Base-by-base conservation (phyloP, 2,888 invertebrate genomes). In the Ochropacha duplaris region DNA sequence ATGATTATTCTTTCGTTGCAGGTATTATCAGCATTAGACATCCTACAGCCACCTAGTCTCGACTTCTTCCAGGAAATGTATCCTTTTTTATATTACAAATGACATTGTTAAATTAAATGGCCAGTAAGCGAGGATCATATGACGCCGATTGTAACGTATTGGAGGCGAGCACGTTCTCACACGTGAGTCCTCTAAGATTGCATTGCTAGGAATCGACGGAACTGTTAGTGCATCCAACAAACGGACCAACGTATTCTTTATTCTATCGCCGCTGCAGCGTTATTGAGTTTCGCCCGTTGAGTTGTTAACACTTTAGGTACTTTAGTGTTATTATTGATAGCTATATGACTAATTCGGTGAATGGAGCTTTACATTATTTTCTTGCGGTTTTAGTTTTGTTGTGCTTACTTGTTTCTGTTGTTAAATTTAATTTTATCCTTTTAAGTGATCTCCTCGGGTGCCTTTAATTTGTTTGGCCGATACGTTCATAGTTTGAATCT, bases 61-160 rank as follows among this genome's bases (percentile, higher is more conserved):
- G 99, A 99, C 94, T 99, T 98, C 95, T 99, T 99, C 95, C 99
- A 99, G 94, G 99, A 99, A 97, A 98, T 99, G 99, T 99, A 98
- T 97, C 97, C 97, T 97, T 97, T 96, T 34, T 87, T 62, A 69
- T 64, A 58, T 63, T 65, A 44, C 57, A 65, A 58, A 62, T 64
- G 65, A 65, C 61, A 65, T 68, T 61, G 66, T 69, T 61, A 66
- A 71, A 72, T 76, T 69, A 68, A 65, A 61, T 62, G 66, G 44
- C 9, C 44, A 54, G 51, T 36, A 31, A 22, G 19, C 19, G 2
- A 44, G n/a, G 50, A 59, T 56, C 55, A 39, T 22, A 26, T 12
- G 49, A 68, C 31, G 31, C 2, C 12, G 31, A 12, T 71, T 51
- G 61, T 60, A 64, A 61, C 12, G 31, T 64, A 62, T 67, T 66